phyloP scores from a whole-genome alignment of 2,113 vertebrate genomes.

The Lepisosteus oculatus region DNA sequence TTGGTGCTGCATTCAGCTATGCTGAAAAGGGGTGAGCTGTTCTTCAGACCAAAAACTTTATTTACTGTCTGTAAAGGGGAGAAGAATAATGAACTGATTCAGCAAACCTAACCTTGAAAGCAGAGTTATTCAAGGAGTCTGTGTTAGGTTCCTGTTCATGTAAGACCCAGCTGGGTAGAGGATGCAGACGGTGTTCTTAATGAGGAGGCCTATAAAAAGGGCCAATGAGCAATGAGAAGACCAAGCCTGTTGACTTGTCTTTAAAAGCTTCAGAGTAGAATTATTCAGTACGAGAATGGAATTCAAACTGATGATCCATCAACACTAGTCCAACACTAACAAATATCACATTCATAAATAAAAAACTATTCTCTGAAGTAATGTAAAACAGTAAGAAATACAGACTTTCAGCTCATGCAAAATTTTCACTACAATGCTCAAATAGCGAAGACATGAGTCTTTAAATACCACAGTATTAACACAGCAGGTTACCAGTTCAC shows the following conservation, averaged over 20 bases:
- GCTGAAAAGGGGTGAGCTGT: not conserved
- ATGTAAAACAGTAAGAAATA: too few relatives aligned
- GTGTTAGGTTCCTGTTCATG: not conserved
- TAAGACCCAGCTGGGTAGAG: not conserved
- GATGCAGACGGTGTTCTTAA: not conserved
- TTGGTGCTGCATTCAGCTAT: not conserved
- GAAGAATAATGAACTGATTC: not conserved
- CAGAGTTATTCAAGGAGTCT: not conserved
- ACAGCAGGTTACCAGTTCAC: too few relatives aligned
- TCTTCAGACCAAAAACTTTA: slow-evolving; percentile 10
- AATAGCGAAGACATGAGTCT: too few relatives aligned
- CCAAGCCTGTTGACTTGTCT: not conserved
- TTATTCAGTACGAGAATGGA: not conserved
- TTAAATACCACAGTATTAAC: too few relatives aligned
- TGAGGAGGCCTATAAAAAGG: not conserved
- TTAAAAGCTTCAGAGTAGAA: not conserved
- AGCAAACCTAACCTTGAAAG: slow-evolving; percentile 6
- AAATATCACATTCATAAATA: too few relatives aligned
- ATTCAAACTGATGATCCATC: too few relatives aligned
- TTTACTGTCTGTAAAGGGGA: not conserved
- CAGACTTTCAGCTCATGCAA: too few relatives aligned
- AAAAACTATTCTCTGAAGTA: too few relatives aligned
- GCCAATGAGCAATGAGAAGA: not conserved
- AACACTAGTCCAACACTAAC: too few relatives aligned
- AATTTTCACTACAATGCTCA: too few relatives aligned